phyloP scores from a whole-genome alignment of 1,140 invertebrate species.

The Manduca sexta region DNA sequence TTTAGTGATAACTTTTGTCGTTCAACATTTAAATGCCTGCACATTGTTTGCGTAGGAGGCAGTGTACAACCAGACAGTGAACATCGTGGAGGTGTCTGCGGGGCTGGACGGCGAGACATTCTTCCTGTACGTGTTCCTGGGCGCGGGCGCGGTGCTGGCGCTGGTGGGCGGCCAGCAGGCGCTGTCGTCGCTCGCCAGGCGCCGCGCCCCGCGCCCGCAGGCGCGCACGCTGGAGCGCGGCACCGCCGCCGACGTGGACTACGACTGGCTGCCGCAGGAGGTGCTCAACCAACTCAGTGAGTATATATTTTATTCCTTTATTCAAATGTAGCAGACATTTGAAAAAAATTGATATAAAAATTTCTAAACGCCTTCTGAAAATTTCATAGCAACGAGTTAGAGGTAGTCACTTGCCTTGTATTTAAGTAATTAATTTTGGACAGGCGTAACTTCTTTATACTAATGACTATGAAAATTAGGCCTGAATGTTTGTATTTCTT shows the following conservation, averaged over 20 bases:
- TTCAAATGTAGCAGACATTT: too few species aligned
- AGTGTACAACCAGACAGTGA: conserved; percentile 99
- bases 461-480: too few species aligned
- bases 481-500: too few species aligned
- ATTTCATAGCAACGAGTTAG: too few species aligned
- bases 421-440: too few species aligned
- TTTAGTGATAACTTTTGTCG: too few species aligned
- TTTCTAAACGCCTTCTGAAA: too few species aligned
- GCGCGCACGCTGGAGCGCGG: conserved; percentile 84
- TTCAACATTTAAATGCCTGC: too few species aligned
- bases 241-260: conserved; percentile 95
- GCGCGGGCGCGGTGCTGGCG: conserved; percentile 89
- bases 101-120: conserved; percentile 98
- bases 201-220: conserved; percentile 71
- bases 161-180: conserved; percentile 94
- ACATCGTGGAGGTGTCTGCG: conserved; percentile 96
- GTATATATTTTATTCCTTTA: conserved; percentile 46
- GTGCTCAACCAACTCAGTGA: conserved; percentile 88
- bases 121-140: conserved; percentile 96
- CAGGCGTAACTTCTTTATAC: too few species aligned
- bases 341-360: too few species aligned
- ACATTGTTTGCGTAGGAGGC: conserved; percentile 85
- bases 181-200: conserved; percentile 84
- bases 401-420: too few species aligned
- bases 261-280: conserved; percentile 97